Base-by-base conservation (phyloP, 2,113 vertebrate genomes). In the Acrocephalus arundinaceus region DNA sequence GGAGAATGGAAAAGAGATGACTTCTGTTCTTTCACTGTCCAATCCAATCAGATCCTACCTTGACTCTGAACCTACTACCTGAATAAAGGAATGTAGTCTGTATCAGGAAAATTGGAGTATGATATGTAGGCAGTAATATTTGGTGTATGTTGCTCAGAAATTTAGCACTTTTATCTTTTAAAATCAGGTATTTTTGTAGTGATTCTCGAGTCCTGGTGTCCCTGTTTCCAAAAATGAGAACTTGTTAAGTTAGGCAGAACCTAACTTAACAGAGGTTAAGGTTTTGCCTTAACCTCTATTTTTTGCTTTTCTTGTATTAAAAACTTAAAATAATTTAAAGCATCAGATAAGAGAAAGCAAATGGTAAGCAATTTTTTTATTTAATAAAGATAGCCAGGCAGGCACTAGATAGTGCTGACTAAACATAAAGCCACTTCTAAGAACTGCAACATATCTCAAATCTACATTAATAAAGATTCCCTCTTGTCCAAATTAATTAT, bases 231-330 rank as follows among this genome's bases (percentile, higher is more conserved):
- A 87, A 89, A 85, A 82, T 11, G 5, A 41, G 51, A 35, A 39
- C 14, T 71, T 68, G 8, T 17, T 77, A 63, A 67, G 52, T 48
- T 85, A 89, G 33, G 49, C 68, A 91, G 57, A 93, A 8, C 1
- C 0, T 1, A 39, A 39, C 37, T 39, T 39, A 39, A 39, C 11
- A 39, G 37, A 39, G 37, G 37, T 39, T 39, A 39, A 39, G 37
- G 37, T 39, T 39, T 39, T 39, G 37, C 37, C 37, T 39, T 39
- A 39, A 8, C 1, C 0, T 1, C 0, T 2, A 0, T 66, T 24
- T 83, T 83, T 68, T 66, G 39, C 20, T 89, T 87, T 39, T 71
- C 37, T 57, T 67, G 39, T 1, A 2, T 54, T 83, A 41, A 92
- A 86, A n/a, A 61, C 15, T 46, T 89, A 77, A 79, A 79, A 45